A percentile compares a stretch with the other conserved stretches of the same genome.
phyloP scores from a whole-genome alignment of 2,888 invertebrate species.

The Apodemia hepburni region DNA sequence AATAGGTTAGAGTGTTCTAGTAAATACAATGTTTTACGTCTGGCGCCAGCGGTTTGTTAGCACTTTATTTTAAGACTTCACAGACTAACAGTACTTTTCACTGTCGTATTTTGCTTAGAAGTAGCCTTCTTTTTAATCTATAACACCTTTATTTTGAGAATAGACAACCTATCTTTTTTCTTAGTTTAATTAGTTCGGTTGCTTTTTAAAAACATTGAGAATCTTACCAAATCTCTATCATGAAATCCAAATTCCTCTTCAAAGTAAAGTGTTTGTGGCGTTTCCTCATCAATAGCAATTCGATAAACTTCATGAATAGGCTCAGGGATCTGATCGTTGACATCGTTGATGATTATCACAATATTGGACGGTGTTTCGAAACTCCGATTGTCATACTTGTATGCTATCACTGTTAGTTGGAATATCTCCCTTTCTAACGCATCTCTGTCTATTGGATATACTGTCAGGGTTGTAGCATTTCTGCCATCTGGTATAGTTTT shows the following conservation, averaged over 20 bases:
- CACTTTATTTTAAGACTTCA: conserved; percentile 25
- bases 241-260: conserved; percentile 70
- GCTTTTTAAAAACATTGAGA: background rate
- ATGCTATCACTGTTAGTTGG: conserved; percentile 65
- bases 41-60: conserved; percentile 18
- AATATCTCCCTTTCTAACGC: conserved; percentile 63
- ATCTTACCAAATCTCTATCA: conserved; percentile 74
- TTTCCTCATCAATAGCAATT: conserved; percentile 75
- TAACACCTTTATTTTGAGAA: no score
- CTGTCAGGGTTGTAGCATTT: conserved; percentile 51
- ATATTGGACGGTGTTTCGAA: conserved; percentile 51
- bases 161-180: no score
- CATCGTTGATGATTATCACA: conserved; percentile 72
- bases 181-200: no score
- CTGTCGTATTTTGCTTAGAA: no score
- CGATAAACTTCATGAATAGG: conserved; percentile 54
- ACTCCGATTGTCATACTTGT: conserved; percentile 54
- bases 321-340: conserved; percentile 84
- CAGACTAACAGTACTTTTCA: no score
- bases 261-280: conserved; percentile 66
- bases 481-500: conserved; percentile 49
- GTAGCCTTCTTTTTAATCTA: no score
- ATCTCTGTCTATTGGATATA: conserved; percentile 69
- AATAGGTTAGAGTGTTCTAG: conserved; percentile 34
- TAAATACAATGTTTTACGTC: conserved; percentile 33